phyloP scores from a whole-genome alignment of 2,797 vertebrate species.

The Clarias platycephalus region DNA sequence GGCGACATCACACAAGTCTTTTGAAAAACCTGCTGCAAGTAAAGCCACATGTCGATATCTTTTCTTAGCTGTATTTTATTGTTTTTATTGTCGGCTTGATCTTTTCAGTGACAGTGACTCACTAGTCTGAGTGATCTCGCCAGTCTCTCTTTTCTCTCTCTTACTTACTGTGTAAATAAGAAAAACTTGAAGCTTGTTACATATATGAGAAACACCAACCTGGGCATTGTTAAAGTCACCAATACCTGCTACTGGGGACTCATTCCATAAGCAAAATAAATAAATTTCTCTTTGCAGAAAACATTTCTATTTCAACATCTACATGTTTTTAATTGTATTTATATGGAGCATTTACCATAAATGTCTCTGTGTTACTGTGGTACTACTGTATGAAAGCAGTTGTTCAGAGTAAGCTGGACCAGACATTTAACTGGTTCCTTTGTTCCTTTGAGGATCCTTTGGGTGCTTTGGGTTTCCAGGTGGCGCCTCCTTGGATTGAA shows the following conservation, averaged over 20 bases:
- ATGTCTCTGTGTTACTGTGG: background rate
- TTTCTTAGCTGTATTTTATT: too few relatives aligned
- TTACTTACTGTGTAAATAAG: background rate
- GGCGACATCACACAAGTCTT: too few relatives aligned
- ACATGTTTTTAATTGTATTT: background rate
- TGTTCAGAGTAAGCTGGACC: background rate
- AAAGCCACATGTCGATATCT: too few relatives aligned
- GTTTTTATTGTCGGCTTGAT: too few relatives aligned
- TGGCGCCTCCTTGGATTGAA: too few relatives aligned
- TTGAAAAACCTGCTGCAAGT: too few relatives aligned
- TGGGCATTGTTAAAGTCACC: background rate
- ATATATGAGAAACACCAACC: background rate
- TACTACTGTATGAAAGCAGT: background rate
- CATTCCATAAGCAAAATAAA: background rate
- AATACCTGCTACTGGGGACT: background rate
- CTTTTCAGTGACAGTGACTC: background rate
- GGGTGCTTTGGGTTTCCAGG: too few relatives aligned
- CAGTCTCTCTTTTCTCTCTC: background rate
- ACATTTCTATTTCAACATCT: background rate
- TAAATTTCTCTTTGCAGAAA: too few relatives aligned
- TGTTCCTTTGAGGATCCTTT: too few relatives aligned
- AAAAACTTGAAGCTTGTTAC: background rate
- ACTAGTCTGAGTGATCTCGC: background rate
- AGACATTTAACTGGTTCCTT: background rate
- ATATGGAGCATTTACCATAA: background rate